These are phyloP conservation scores for Poeciliopsis paucimaculata DNA, from an alignment of 2,797 vertebrate species.

Conservation along the genomic window DNA sequence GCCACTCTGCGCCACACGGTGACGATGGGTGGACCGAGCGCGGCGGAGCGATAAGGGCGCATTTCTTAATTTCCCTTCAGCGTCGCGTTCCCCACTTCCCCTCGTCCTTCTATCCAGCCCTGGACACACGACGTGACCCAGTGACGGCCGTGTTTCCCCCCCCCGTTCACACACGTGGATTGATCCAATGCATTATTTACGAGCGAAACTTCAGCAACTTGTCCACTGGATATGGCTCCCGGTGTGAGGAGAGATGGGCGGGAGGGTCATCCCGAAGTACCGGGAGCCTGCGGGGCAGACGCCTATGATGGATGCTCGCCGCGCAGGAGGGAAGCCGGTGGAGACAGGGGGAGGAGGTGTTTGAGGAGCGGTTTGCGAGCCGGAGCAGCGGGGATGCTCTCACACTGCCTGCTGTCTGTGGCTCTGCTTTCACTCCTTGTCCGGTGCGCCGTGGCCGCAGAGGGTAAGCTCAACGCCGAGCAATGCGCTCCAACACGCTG, in stretches of 20 bases:
- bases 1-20: constrained; percentile 71
- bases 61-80: constrained; percentile 59
- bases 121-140: constrained; percentile 69
- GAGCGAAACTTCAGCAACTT: constrained; percentile 76
- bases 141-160: constrained; percentile 47
- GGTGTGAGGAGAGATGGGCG: constrained; percentile 73
- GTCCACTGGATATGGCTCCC: constrained; percentile 82
- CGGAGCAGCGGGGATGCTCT: constrained; percentile 68
- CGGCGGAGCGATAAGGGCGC: constrained; percentile 66
- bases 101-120: constrained; percentile 41
- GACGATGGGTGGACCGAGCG: constrained; percentile 72
- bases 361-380: constrained; percentile 56
- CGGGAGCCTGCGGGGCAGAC: constrained; percentile 54
- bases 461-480: constrained; percentile 74
- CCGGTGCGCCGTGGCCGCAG: constrained; percentile 74
- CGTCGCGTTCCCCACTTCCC: constrained; percentile 36
- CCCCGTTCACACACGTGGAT: constrained; percentile 58
- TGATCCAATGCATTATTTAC: constrained; percentile 84
- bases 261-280: constrained; percentile 60
- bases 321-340: constrained; percentile 58
- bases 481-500: neutral
- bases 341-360: constrained; percentile 58
- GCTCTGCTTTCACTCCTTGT: constrained; percentile 73
- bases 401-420: constrained; percentile 67
- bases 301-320: constrained; percentile 48